Percentiles rank a stretch among this genome's conserved stretches.
Evolutionary conservation across 2,888 invertebrate species (phyloP).

Genomic region (Orthonychiurus folsomi): DNA sequence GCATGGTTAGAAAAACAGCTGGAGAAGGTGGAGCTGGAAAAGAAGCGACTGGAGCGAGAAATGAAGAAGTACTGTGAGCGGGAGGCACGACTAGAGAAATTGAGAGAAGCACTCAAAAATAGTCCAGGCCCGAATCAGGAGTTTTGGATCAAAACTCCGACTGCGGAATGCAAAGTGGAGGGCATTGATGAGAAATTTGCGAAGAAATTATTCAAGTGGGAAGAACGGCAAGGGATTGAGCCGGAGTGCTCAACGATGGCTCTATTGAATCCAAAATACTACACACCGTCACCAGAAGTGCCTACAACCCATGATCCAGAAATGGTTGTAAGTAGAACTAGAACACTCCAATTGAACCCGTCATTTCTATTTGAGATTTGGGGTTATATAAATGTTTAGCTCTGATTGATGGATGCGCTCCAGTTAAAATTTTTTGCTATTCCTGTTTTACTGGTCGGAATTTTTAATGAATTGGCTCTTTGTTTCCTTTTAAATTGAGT

Average conservation of each 20-base stretch:
- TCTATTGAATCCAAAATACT: constrained; percentile 54
- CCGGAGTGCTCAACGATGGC: constrained; percentile 79
- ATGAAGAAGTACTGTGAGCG: constrained; percentile 56
- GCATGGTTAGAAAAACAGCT: constrained; percentile 54
- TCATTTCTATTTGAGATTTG: too few relatives aligned
- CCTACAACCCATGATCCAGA: constrained; percentile 14
- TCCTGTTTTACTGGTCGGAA: too few relatives aligned
- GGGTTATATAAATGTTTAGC: too few relatives aligned
- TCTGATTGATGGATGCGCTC: too few relatives aligned
- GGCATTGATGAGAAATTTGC: constrained; percentile 77
- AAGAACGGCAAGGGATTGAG: constrained; percentile 70
- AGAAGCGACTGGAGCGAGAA: constrained; percentile 53
- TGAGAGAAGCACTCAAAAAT: constrained; percentile 51
- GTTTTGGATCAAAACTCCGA: constrained; percentile 70
- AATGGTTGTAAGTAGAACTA: constrained; percentile 13
- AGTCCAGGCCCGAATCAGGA: constrained; percentile 55
- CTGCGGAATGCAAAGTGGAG: constrained; percentile 74
- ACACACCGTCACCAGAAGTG: constrained; percentile 11
- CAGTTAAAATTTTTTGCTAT: too few relatives aligned
- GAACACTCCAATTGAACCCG: too few relatives aligned
- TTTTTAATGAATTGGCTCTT: too few relatives aligned
- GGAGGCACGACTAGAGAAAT: constrained; percentile 53
- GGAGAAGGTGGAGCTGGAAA: constrained; percentile 55
- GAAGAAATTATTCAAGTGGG: constrained; percentile 79
- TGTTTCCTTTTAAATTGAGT: too few relatives aligned